Base-by-base conservation (phyloP, 1,140 invertebrate genomes). In the Phenacoccus solenopsis region DNA sequence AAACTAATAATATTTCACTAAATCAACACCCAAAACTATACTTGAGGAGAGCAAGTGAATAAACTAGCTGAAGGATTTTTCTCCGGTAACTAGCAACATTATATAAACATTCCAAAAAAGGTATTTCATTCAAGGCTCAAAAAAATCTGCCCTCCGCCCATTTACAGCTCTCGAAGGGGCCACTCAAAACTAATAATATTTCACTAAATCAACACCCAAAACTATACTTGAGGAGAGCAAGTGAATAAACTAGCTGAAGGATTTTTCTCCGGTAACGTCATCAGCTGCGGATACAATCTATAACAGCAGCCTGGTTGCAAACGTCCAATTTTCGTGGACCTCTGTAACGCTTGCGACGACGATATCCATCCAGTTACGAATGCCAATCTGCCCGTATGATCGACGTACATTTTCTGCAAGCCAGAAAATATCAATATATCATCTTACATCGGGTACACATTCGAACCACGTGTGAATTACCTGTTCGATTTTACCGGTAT, bases 281-380 rank as follows among this genome's bases (percentile, higher is more conserved):
- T 64, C 4, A 64, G 25, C 59, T 64, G 59, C 10, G 59, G 25
- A 20, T 64, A 64, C 20, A 64, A 64, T 27, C 59, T 24, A 27
- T 64, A 64, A 64, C 59, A 64, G 16, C 59, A 64, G 9, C 59
- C 59, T 3, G 59, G 59, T 10, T 64, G 59, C 59, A 64, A 16
- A 64, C 59, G 59, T 25, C 59, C 59, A 4, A 64, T 64, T 64
- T 64, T 64, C 22, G 59, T 64, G 59, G 22, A 64, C 25, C 59
- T 24, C 25, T 64, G 59, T 16, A 64, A 20, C 4, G 59, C 59
- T 24, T 64, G 59, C 21, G 59, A 24, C 10, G 3, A 10, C 22
- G 59, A 64, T 64, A 64, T 64, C 59, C 59, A 64, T 16, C 22
- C 22, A 24, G 59, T 64, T 9, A 64, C 59, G 21, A 64, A 64